phyloP scores from a whole-genome alignment of 2,113 vertebrate genomes.

The Numenius arquata region DNA sequence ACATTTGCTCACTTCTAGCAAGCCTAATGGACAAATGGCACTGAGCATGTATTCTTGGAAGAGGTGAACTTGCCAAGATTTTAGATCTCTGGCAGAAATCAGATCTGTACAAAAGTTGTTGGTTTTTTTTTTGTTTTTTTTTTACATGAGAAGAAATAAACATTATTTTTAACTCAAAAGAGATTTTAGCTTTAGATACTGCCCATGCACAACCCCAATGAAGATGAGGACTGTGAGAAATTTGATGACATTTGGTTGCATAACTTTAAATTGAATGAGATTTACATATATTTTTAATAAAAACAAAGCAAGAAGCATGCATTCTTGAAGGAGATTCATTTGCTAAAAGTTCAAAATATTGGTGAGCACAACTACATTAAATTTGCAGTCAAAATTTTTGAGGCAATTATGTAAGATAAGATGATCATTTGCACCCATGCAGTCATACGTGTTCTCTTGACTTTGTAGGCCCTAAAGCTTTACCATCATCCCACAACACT shows the following conservation, averaged over 20 bases:
- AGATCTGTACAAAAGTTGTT: background rate
- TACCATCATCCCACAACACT: background rate
- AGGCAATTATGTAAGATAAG: background rate
- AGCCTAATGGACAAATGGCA: constrained; percentile 10
- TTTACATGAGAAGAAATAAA: background rate
- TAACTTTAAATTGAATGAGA: constrained; percentile 8
- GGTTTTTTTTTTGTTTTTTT: background rate
- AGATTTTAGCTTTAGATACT: background rate
- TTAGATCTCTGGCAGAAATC: background rate
- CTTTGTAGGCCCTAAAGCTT: background rate
- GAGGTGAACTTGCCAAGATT: background rate
- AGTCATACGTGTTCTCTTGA: background rate
- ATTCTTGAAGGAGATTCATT: background rate
- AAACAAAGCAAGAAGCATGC: background rate
- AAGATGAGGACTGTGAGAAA: background rate
- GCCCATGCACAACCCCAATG: background rate
- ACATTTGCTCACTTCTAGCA: background rate
- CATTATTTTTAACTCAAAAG: background rate
- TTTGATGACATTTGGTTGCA: background rate
- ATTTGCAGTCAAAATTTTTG: background rate
- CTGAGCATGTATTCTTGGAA: background rate
- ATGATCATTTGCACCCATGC: background rate
- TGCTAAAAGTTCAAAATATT: background rate
- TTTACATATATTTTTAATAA: constrained; percentile 5
- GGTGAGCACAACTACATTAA: background rate